Evolutionary conservation across 2,888 invertebrate genomes (phyloP).

Genomic region (Sericinus montela): DNA sequence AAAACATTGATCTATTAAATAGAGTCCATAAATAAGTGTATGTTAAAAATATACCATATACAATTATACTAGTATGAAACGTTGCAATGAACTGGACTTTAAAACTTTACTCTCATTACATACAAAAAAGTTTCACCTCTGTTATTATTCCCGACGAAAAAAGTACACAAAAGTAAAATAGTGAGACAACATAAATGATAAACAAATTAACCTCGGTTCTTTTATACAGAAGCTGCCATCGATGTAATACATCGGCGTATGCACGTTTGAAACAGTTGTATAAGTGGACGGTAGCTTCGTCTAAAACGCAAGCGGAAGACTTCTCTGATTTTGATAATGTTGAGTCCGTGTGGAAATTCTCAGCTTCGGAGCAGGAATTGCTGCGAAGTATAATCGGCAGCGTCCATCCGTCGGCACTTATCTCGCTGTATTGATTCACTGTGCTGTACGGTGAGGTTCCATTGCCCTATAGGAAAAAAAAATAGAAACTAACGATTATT

Average conservation of each 20-base stretch:
- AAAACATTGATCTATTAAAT: no score
- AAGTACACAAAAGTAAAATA: no score
- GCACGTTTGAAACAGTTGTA: slow-evolving; percentile 92
- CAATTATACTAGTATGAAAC: no score
- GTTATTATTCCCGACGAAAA: no score
- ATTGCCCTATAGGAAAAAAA: slow-evolving; percentile 59
- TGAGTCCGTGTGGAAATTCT: slow-evolving; percentile 81
- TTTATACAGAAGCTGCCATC: slow-evolving; percentile 89
- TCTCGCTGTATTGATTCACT: slow-evolving; percentile 86
- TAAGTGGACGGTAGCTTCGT: slow-evolving; percentile 70
- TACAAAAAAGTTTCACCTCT: no score
- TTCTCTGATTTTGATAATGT: slow-evolving; percentile 54
- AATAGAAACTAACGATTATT: no score
- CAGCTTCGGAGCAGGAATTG: slow-evolving; percentile 92
- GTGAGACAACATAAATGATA: no score
- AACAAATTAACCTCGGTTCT: slow-evolving; percentile 82
- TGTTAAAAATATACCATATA: no score
- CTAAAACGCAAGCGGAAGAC: slow-evolving; percentile 59
- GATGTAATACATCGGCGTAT: slow-evolving; percentile 93
- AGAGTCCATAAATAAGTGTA: no score
- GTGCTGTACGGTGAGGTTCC: slow-evolving; percentile 95
- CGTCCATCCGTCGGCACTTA: slow-evolving; percentile 88
- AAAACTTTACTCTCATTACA: no score
- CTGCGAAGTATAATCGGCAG: slow-evolving; percentile 86
- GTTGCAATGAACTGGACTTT: no score